These are phyloP conservation scores for Zaprionus lineosus DNA, from an alignment of 2,888 invertebrate genomes.

Conservation along the genomic window DNA sequence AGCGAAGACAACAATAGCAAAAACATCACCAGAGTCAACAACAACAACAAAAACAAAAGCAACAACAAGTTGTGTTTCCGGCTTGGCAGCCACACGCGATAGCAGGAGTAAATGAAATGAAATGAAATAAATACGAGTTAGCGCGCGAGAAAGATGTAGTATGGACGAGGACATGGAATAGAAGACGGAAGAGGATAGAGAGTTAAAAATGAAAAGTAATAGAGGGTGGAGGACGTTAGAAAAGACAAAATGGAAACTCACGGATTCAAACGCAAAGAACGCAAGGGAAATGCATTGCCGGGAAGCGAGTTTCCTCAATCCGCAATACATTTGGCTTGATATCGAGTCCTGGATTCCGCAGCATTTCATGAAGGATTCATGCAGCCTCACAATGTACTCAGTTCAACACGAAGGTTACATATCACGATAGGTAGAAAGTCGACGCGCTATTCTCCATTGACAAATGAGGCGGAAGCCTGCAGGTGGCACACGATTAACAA, in stretches of 20 bases:
- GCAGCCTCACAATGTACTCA: slow-evolving; percentile 27
- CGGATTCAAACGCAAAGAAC: too few species aligned
- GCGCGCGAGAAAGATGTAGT: not conserved
- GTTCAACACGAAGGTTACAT: not conserved
- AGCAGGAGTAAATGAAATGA: slow-evolving; percentile 48
- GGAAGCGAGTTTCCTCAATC: too few species aligned
- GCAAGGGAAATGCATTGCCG: too few species aligned
- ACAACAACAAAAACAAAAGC: slow-evolving; percentile 1
- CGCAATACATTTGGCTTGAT: slow-evolving; percentile 8
- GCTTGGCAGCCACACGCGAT: slow-evolving; percentile 46
- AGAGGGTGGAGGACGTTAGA: too few species aligned
- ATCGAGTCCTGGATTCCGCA: not conserved
- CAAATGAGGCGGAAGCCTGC: slow-evolving; percentile 53
- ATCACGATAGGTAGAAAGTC: too few species aligned
- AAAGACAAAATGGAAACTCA: too few species aligned
- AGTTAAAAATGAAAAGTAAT: too few species aligned
- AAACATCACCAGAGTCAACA: not conserved
- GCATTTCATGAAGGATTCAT: slow-evolving; percentile 10
- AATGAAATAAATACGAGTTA: slow-evolving; percentile 63
- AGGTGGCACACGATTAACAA: slow-evolving; percentile 49
- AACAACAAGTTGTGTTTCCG: slow-evolving; percentile 37
- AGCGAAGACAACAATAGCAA: slow-evolving; percentile 10
- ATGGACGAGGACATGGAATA: not conserved
- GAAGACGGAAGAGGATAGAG: not conserved
- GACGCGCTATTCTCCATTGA: slow-evolving; percentile 59